Evolutionary conservation across 2,113 vertebrate genomes (phyloP).

Genomic region (Psittacus erithacus): DNA sequence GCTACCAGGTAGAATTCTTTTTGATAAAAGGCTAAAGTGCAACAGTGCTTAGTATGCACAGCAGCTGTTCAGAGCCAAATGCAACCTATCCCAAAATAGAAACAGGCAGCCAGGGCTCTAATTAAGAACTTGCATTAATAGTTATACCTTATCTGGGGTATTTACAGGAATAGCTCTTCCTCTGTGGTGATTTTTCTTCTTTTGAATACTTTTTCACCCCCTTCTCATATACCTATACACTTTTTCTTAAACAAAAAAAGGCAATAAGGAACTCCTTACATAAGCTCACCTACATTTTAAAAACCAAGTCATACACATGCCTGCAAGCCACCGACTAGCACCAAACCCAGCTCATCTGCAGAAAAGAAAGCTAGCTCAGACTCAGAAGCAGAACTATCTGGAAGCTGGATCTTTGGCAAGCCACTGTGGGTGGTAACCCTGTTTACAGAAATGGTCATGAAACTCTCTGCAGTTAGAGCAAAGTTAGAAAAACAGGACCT

Average conservation of each 20-base stretch:
- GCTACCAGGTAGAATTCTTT: neutral
- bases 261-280: neutral
- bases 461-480: neutral
- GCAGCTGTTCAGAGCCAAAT: conserved; percentile 33
- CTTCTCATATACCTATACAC: neutral
- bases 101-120: neutral
- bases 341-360: neutral
- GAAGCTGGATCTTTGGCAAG: conserved; percentile 11
- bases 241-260: neutral
- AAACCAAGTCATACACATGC: neutral
- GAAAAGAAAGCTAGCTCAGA: neutral
- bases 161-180: neutral
- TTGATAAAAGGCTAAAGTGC: neutral
- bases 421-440: neutral
- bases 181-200: neutral
- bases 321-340: neutral
- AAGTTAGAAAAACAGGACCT: neutral
- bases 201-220: neutral
- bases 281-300: neutral
- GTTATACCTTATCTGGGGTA: neutral
- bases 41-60: neutral
- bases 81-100: neutral
- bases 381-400: conserved; percentile 10
- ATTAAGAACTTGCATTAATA: neutral
- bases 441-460: neutral